Evolutionary conservation across 2,888 invertebrate species (phyloP).

Genomic region (Chorisops tibialis): DNA sequence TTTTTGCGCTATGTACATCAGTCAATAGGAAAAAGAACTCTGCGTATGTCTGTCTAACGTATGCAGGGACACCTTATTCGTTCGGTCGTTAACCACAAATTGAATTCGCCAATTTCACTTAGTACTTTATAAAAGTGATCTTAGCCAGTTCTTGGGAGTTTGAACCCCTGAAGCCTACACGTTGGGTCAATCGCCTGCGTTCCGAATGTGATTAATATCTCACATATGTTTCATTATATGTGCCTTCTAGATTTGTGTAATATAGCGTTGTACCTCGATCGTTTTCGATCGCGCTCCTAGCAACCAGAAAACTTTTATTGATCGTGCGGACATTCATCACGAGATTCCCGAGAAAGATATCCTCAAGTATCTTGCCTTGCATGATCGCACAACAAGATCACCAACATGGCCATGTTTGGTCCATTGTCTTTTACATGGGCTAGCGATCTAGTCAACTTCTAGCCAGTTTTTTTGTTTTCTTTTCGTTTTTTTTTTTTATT

Average conservation of each 20-base stretch:
- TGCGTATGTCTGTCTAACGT: background rate
- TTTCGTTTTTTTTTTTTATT: no score
- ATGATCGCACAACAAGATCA: slow-evolving; percentile 12
- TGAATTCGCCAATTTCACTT: slow-evolving; percentile 4
- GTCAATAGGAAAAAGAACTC: background rate
- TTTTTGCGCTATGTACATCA: background rate
- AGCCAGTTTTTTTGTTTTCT: no score
- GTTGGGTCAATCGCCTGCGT: slow-evolving; percentile 22
- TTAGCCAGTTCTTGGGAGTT: background rate
- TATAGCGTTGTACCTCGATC: background rate
- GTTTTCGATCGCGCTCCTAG: slow-evolving; percentile 1
- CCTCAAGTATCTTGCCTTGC: slow-evolving; percentile 17
- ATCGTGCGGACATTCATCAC: slow-evolving; percentile 15
- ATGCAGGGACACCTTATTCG: slow-evolving; percentile 5
- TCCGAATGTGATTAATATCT: slow-evolving; percentile 23
- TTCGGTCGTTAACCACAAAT: slow-evolving; percentile 16
- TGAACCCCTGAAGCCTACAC: slow-evolving; percentile 12
- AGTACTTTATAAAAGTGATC: slow-evolving; percentile 1
- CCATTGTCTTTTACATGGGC: background rate
- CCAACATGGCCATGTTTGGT: slow-evolving; percentile 22
- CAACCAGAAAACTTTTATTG: background rate
- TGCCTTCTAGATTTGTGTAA: background rate
- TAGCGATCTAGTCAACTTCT: no score
- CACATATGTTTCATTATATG: slow-evolving; percentile 13
- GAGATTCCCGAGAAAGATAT: slow-evolving; percentile 24